Conservation (phyloP, 1,140 invertebrate species). For the Trachymyrmex cornetzi region DNA sequence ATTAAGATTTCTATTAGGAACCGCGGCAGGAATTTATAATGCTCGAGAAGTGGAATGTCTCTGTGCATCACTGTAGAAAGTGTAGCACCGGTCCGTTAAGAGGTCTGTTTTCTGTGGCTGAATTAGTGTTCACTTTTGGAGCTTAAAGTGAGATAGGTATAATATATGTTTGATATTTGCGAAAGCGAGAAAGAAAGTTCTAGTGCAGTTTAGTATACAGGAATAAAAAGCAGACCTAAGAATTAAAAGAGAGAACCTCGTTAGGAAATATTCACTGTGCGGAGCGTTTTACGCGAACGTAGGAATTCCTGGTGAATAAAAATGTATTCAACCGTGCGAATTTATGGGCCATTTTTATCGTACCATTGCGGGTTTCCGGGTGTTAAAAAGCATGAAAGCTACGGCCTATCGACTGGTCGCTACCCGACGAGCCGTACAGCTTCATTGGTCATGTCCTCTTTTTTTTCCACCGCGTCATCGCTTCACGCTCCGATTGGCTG, state of each 20-base stretch:
- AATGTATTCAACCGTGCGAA: background rate
- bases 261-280: conserved; percentile 28
- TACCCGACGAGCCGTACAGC: conserved; percentile 70
- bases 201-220: too few species aligned
- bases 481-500: conserved; percentile 81
- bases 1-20: conserved; percentile 57
- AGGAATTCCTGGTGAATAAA: background rate
- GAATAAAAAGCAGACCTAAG: too few species aligned
- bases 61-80: conserved; percentile 11
- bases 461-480: conserved; percentile 76
- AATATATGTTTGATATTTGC: too few species aligned
- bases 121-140: too few species aligned
- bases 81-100: background rate
- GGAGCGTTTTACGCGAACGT: conserved; percentile 3
- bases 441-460: conserved; percentile 81
- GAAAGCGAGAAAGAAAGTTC: too few species aligned
- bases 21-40: conserved; percentile 19
- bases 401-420: conserved; percentile 74
- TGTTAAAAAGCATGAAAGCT: conserved; percentile 69
- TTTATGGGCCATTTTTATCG: background rate
- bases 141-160: too few species aligned
- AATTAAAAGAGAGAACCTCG: background rate
- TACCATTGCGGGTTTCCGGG: conserved; percentile 18
- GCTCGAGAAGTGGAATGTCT: background rate
- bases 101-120: too few species aligned